phyloP scores from a whole-genome alignment of 2,797 vertebrate species.

The Dicrostonyx torquatus region DNA sequence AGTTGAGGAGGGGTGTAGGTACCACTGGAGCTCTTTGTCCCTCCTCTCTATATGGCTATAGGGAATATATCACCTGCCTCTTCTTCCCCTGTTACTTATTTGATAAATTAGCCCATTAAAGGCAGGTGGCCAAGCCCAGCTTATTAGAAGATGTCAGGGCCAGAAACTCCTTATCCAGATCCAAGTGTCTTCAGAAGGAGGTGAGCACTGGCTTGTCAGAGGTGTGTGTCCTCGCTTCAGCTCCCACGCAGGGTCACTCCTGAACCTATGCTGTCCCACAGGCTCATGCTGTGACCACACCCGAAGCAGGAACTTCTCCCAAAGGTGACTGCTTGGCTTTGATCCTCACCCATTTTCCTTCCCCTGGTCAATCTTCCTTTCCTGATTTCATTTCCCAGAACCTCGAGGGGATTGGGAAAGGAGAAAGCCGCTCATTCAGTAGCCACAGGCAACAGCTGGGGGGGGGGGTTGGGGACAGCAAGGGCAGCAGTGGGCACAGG shows the following conservation, averaged over 20 bases:
- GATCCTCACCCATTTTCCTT: not conserved
- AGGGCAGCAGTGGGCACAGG: not conserved
- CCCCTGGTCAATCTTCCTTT: not conserved
- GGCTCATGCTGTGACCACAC: not conserved
- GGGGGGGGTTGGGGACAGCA: not conserved
- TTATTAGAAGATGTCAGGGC: not conserved
- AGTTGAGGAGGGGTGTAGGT: not conserved
- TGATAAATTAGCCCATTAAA: no score
- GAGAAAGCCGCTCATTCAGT: not conserved
- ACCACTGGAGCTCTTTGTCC: not conserved
- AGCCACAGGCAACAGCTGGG: not conserved
- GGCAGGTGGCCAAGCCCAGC: not conserved
- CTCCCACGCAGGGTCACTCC: not conserved
- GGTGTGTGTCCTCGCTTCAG: not conserved
- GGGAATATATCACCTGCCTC: not conserved
- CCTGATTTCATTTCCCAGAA: slow-evolving; percentile 45
- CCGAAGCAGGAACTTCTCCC: not conserved
- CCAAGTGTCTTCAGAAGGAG: not conserved
- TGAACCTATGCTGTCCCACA: not conserved
- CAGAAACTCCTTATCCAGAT: not conserved
- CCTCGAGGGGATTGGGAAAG: not conserved
- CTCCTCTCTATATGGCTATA: not conserved
- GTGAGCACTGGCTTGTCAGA: not conserved
- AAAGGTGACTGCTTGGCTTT: not conserved
- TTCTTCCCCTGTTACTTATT: not conserved